Conservation (phyloP, 2,113 vertebrate genomes). For the Apteryx owenii region DNA sequence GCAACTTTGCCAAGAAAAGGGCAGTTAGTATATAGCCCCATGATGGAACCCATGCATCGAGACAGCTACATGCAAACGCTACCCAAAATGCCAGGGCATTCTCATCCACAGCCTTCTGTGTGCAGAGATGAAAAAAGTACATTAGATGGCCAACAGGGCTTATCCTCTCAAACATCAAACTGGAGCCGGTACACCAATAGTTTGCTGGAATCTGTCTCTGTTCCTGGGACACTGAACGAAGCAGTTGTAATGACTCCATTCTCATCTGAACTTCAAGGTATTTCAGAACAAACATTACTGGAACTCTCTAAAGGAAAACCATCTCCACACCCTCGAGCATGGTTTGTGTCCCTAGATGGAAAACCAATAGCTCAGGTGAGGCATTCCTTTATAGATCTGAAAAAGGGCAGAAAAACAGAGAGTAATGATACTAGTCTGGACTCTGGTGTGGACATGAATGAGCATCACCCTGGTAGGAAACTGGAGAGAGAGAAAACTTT, state of each 20-base stretch:
- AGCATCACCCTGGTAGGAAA: conserved; percentile 83
- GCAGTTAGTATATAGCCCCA: conserved; percentile 79
- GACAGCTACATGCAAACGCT: conserved; percentile 88
- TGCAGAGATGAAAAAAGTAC: conserved; percentile 78
- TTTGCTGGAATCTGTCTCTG: conserved; percentile 92
- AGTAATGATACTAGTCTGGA: conserved; percentile 96
- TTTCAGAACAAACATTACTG: conserved; percentile 91
- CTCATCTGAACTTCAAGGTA: conserved; percentile 90
- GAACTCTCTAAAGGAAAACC: conserved; percentile 91
- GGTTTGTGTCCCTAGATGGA: conserved; percentile 96
- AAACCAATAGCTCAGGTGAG: conserved; percentile 91
- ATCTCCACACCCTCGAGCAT: conserved; percentile 87
- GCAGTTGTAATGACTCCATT: conserved; percentile 89
- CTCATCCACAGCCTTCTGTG: conserved; percentile 78
- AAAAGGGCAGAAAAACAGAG: conserved; percentile 86
- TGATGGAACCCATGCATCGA: conserved; percentile 80
- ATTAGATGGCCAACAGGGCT: conserved; percentile 80
- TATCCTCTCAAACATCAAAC: conserved; percentile 78
- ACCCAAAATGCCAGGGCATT: conserved; percentile 83
- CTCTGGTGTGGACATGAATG: conserved; percentile 97
- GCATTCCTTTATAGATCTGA: conserved; percentile 94
- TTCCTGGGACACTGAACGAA: conserved; percentile 93
- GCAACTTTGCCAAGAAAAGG: conserved; percentile 91
- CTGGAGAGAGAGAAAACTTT: conserved; percentile 88
- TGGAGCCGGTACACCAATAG: conserved; percentile 89